Evolutionary conservation across 35 echinoderm and acorn worm species (phyloP).

Genomic region (Holothuria glaberrima): DNA sequence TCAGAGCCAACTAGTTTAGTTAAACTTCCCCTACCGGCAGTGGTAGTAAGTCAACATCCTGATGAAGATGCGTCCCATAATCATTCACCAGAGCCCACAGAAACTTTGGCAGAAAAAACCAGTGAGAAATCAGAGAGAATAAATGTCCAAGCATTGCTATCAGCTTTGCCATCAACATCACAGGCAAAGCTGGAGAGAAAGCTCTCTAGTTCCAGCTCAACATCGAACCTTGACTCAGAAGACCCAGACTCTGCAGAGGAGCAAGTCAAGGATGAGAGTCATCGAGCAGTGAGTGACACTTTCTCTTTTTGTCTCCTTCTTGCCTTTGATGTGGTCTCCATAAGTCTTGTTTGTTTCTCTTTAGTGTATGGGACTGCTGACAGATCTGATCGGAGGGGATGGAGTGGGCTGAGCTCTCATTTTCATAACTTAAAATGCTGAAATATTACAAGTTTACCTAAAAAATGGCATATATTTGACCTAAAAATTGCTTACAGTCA

Average conservation of each 20-base stretch:
- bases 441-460: too few relatives aligned
- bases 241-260: constrained; percentile 55
- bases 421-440: too few relatives aligned
- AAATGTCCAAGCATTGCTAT: constrained; percentile 5
- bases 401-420: too few relatives aligned
- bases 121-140: not conserved
- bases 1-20: not conserved
- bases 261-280: constrained; percentile 18
- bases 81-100: too few relatives aligned
- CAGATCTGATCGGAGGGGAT: too few relatives aligned
- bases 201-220: constrained; percentile 38
- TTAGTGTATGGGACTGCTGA: too few relatives aligned
- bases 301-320: not conserved
- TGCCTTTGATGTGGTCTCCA: too few relatives aligned
- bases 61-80: not conserved
- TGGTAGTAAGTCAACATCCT: constrained; percentile 36
- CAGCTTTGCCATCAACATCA: constrained; percentile 9
- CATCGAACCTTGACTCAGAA: constrained; percentile 49
- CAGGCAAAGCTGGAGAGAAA: constrained; percentile 49
- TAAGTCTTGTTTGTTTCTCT: too few relatives aligned
- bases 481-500: too few relatives aligned
- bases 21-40: not conserved
- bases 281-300: not conserved
- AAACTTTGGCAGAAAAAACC: not conserved
- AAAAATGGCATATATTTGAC: too few relatives aligned